phyloP scores from a whole-genome alignment of 1,140 invertebrate species.

The Steinernema khuongi region DNA sequence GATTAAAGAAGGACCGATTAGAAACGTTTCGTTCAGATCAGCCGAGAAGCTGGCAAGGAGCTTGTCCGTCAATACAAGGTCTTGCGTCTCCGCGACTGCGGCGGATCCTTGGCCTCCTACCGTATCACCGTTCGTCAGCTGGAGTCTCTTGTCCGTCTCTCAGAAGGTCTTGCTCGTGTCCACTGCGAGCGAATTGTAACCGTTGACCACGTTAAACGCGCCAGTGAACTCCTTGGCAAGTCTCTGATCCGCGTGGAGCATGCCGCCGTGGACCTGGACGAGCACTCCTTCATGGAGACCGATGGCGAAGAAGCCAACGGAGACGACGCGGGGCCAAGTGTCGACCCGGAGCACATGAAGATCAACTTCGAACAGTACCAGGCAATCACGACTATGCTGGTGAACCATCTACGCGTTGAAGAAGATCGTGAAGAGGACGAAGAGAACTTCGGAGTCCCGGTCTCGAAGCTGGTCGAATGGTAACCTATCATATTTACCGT shows the following conservation, averaged over 20 bases:
- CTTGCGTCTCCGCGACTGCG: slow-evolving; percentile 75
- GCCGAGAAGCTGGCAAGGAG: slow-evolving; percentile 72
- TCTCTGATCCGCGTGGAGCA: slow-evolving; percentile 96
- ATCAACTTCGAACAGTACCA: slow-evolving; percentile 93
- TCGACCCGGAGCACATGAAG: slow-evolving; percentile 67
- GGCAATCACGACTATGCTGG: slow-evolving; percentile 80
- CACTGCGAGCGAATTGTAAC: slow-evolving; percentile 70
- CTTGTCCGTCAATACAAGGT: slow-evolving; percentile 83
- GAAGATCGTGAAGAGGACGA: slow-evolving; percentile 67
- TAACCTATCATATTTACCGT: background rate
- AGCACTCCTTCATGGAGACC: slow-evolving; percentile 63
- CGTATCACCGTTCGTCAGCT: slow-evolving; percentile 96
- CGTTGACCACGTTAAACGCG: slow-evolving; percentile 83
- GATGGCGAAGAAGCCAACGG: slow-evolving; percentile 60
- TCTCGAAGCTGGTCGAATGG: slow-evolving; percentile 83
- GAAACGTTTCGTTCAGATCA: slow-evolving; percentile 59
- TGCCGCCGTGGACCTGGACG: slow-evolving; percentile 87
- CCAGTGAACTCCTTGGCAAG: slow-evolving; percentile 87
- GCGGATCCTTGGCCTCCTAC: slow-evolving; percentile 71
- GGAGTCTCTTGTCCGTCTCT: slow-evolving; percentile 90
- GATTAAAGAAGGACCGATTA: background rate
- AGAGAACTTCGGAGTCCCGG: slow-evolving; percentile 65
- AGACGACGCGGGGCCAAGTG: background rate
- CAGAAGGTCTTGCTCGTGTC: slow-evolving; percentile 91
- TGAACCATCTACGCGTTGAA: slow-evolving; percentile 78